Base-by-base conservation (phyloP, 1,140 invertebrate species). In the Pseudoatta argentina region DNA sequence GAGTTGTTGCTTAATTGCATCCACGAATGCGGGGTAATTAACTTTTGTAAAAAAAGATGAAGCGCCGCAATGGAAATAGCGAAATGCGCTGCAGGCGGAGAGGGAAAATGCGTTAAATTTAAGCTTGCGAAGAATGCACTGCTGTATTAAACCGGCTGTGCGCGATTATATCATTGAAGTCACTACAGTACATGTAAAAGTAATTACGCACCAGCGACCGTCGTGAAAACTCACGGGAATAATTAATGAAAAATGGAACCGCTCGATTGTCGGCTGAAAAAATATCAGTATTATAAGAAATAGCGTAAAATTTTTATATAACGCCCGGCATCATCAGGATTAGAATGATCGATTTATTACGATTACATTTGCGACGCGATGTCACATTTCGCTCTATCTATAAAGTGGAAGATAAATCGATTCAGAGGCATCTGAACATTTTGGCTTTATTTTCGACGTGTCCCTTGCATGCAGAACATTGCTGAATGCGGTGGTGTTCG, bases 1-100 rank as follows among this genome's bases (percentile, higher is more conserved):
- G 53, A 91, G 63, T 89, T 63, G 85, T 81, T 86, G 76, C 57
- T 59, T 91, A 91, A 91, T 87, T 91, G 57, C 67, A 75, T 90
- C 87, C 76, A 55, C 69, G 48, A 81, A 66, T 30, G 53, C 53
- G 34, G 55, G 34, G 44, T 90, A 90, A 91, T 91, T 91, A 91
- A 86, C 87, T 91, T 77, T 24, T 39, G 59, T 21, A 66, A 44
- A 75, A 44, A 85, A 72, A 63, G 55, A 34, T 30, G 53, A 61
- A 59, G n/a, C 64, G 51, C 21, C 64, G 39, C 34, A 34, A 76
- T 39, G 34, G 30, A 79, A 67, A 51, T 34, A 48, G 39, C 55
- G 64, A 48, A 53, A 59, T 44, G 14, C 39, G 14, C 48, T 18
- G 12, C 44, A 30, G 27, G 24, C 1, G n/a, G 18, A 12, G 10